Evolutionary conservation across 2,113 vertebrate species (phyloP).

Genomic region (Tyto alba): DNA sequence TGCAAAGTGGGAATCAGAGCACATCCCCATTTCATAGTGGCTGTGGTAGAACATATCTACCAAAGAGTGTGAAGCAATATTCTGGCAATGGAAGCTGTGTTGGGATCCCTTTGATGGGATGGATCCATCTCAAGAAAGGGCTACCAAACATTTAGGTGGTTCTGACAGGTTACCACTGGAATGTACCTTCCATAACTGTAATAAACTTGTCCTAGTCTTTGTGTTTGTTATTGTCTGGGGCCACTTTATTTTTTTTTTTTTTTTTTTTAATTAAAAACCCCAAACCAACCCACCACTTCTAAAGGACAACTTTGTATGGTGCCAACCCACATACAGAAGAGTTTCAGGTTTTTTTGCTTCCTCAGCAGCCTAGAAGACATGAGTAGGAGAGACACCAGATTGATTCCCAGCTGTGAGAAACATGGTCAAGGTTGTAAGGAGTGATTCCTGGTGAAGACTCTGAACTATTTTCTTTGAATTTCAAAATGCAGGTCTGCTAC

Average conservation of each 20-base stretch:
- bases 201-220: neutral
- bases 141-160: neutral
- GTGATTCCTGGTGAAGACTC: neutral
- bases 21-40: neutral
- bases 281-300: neutral
- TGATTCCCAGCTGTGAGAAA: neutral
- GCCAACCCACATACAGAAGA: neutral
- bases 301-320: neutral
- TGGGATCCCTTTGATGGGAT: neutral
- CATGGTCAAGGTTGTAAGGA: neutral
- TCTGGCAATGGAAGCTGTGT: neutral
- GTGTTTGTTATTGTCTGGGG: neutral
- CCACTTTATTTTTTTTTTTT: neutral
- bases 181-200: neutral
- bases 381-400: neutral
- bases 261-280: neutral
- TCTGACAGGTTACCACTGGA: neutral
- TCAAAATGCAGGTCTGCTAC: neutral
- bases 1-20: neutral
- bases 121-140: neutral
- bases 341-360: neutral
- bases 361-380: neutral
- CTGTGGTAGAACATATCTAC: neutral
- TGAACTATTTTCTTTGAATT: neutral
- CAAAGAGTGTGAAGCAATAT: neutral